These are phyloP conservation scores for Maniola jurtina DNA, from an alignment of 1,140 invertebrate genomes.

Conservation along the genomic window DNA sequence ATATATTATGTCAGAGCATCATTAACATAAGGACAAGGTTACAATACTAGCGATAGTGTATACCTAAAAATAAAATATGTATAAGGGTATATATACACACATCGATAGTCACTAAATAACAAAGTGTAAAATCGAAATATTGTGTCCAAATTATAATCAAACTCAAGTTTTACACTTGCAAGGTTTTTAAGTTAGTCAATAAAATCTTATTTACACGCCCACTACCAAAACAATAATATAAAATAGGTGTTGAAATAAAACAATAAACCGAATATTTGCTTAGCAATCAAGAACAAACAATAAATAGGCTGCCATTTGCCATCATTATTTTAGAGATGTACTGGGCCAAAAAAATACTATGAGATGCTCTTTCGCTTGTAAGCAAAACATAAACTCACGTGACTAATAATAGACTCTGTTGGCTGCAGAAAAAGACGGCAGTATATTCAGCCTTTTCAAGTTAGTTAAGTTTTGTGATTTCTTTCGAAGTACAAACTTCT, in stretches of 20 bases:
- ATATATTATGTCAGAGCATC: slow-evolving; percentile 20
- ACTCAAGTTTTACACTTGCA: slow-evolving; percentile 27
- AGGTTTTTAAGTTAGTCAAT: not conserved
- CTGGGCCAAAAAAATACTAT: not conserved
- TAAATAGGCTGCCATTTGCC: slow-evolving; percentile 47
- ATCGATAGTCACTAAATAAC: slow-evolving; percentile 73
- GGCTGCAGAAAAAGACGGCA: no score
- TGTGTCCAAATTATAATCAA: slow-evolving; percentile 24
- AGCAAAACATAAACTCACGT: no score
- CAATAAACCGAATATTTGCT: slow-evolving; percentile 62
- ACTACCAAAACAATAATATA: slow-evolving; percentile 59
- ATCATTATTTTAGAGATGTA: slow-evolving; percentile 19
- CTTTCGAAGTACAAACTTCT: no score
- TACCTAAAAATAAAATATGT: slow-evolving; percentile 40
- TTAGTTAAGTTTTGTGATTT: no score
- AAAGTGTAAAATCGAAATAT: slow-evolving; percentile 39
- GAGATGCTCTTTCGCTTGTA: not conserved
- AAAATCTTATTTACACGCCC: slow-evolving; percentile 74
- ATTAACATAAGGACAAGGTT: slow-evolving; percentile 33
- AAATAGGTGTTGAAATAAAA: slow-evolving; percentile 49
- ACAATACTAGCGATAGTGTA: slow-evolving; percentile 51
- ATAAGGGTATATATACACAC: slow-evolving; percentile 55
- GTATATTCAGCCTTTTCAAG: no score
- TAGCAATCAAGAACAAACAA: slow-evolving; percentile 59
- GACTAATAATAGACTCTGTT: no score